phyloP scores from a whole-genome alignment of 2,797 vertebrate genomes.

The Acanthurus leucopareius region DNA sequence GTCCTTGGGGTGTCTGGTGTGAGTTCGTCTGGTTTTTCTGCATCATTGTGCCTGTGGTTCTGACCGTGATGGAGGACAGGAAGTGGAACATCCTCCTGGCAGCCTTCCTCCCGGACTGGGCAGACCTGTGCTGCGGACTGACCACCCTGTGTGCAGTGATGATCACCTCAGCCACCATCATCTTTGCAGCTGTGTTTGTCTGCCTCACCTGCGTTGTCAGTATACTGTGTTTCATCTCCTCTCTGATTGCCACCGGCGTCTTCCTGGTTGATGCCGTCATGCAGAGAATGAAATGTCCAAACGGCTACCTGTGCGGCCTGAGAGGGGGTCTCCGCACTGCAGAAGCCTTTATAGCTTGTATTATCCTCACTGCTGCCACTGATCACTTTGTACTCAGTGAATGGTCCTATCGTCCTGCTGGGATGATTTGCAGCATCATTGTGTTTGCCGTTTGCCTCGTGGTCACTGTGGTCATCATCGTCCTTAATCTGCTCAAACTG shows the following conservation, averaged over 20 bases:
- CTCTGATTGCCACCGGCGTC: constrained; percentile 74
- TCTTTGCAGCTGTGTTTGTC: constrained; percentile 71
- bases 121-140: constrained; percentile 82
- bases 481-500: constrained; percentile 80
- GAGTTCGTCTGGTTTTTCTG: constrained; percentile 87
- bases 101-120: constrained; percentile 52
- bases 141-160: constrained; percentile 76
- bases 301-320: constrained; percentile 79
- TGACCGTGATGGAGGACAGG: constrained; percentile 77
- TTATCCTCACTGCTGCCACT: constrained; percentile 78
- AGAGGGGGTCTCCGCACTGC: constrained; percentile 82
- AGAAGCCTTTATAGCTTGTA: constrained; percentile 81
- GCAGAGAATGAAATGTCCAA: constrained; percentile 65
- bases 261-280: constrained; percentile 76
- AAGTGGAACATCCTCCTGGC: constrained; percentile 42
- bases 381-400: constrained; percentile 1
- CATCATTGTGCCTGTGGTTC: constrained; percentile 69
- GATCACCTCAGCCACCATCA: constrained; percentile 78
- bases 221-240: constrained; percentile 74
- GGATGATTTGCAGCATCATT: constrained; percentile 76
- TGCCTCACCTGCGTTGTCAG: constrained; percentile 46
- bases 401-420: rapidly evolving
- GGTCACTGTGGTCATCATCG: constrained; percentile 78
- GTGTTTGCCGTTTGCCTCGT: constrained; percentile 85
- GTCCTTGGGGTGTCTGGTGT: constrained; percentile 79